phyloP scores from a whole-genome alignment of 2,797 vertebrate genomes.

The Bradypus variegatus region DNA sequence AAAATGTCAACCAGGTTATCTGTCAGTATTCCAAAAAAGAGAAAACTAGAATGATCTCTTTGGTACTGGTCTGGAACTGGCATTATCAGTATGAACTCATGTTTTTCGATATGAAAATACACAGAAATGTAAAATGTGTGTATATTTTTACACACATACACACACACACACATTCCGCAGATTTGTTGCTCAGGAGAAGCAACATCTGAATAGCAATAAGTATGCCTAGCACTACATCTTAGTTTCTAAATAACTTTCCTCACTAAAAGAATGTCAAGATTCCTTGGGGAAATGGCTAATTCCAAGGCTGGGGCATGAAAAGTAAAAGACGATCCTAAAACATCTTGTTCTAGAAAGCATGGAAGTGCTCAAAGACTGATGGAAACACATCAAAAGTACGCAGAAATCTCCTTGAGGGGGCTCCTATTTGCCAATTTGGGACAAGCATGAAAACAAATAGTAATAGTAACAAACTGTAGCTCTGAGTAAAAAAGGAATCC shows the following conservation, averaged over 20 bases:
- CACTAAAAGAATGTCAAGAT: neutral
- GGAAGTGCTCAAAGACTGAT: neutral
- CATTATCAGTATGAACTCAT: neutral
- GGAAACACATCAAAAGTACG: neutral
- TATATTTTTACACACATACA: neutral
- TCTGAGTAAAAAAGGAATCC: neutral
- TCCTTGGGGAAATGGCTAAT: neutral
- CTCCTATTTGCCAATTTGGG: neutral
- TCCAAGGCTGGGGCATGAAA: neutral
- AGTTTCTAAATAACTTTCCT: slow-evolving; percentile 19
- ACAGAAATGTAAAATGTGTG: neutral
- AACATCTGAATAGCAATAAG: neutral
- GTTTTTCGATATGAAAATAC: neutral
- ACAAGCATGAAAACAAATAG: slow-evolving; percentile 9
- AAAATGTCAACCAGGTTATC: neutral
- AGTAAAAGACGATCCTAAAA: neutral
- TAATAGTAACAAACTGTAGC: neutral
- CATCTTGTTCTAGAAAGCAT: neutral
- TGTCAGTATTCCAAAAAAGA: neutral
- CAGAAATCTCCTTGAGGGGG: neutral
- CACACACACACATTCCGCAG: neutral
- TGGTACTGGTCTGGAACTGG: neutral
- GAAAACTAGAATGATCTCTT: neutral
- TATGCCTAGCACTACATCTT: neutral
- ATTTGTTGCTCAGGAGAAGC: neutral